Evolutionary conservation across 2,797 vertebrate genomes (phyloP), one percentile per base, ranked within the genome.

Genomic region (Rhabdomys pumilio): DNA sequence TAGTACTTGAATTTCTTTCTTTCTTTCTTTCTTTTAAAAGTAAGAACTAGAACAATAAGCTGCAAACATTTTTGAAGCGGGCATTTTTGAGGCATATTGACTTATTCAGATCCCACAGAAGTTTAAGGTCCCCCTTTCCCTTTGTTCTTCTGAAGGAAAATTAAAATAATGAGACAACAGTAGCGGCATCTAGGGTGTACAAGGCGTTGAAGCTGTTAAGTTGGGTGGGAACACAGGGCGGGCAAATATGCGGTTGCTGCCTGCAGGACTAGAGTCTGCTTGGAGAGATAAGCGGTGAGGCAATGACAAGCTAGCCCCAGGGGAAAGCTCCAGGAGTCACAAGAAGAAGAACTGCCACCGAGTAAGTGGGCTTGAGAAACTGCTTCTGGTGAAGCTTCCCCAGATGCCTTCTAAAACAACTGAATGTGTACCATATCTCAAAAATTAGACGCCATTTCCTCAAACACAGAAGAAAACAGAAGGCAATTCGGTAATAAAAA

Each of bases 81-180:
- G 61, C 8, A 92, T 44, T 96, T 72, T 89, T 81, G 89, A 92
- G 38, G 69, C 77, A 69, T 9, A 82, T n/a, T 31, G 41, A 63
- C 29, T 44, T 63, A 88, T 26, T 34, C 0, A 96, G 91, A 86
- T 29, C 29, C 55, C 89, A 94, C 0, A 72, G 55, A 96, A 72
- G 61, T 83, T 44, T 50, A 73, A 93, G 61, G 61, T 85, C 44
- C 15, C 26, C 34, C 77, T 88, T 89, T 93, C 57, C 38, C 26
- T 90, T 92, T 24, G n/a, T 79, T 93, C 57, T 91, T 87, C 55
- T 77, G 38, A 89, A 93, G 53, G 34, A 75, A 79, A 92, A 96
- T 26, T 44, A 92, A 93, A 96, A 75, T 34, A 47, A 67, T 2
- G 47, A 85, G 63, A 81, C 65, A 29, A 44, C 15, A 80, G 76